phyloP scores from a whole-genome alignment of 2,888 invertebrate genomes.

The Eilema caniola region DNA sequence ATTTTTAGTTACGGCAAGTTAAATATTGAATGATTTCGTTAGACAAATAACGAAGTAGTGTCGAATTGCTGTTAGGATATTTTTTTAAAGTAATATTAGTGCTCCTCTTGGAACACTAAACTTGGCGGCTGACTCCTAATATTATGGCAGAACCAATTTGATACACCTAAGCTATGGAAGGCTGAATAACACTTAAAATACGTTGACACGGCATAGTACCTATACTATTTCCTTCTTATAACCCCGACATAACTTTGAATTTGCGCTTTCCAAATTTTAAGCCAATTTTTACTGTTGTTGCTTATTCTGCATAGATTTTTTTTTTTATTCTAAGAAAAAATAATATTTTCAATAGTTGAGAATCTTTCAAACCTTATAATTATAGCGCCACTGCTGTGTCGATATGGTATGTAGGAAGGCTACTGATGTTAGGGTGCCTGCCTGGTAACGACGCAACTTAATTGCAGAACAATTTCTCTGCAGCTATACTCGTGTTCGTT shows the following conservation, averaged over 20 bases:
- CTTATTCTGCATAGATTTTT: neutral
- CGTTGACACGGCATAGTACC: too few species aligned
- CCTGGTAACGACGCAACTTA: constrained; percentile 35
- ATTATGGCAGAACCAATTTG: too few species aligned
- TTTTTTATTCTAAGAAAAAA: neutral
- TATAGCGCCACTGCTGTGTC: neutral
- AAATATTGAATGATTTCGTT: neutral
- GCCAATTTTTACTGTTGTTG: neutral
- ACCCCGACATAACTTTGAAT: too few species aligned
- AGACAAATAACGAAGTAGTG: neutral
- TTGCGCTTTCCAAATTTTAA: too few species aligned
- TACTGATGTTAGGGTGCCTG: neutral
- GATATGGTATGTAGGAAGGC: neutral
- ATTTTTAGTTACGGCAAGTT: neutral
- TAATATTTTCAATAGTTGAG: neutral
- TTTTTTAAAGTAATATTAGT: too few species aligned
- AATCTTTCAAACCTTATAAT: neutral
- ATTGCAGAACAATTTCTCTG: constrained; percentile 45
- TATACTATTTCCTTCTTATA: too few species aligned
- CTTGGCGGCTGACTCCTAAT: too few species aligned
- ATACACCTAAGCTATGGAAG: too few species aligned
- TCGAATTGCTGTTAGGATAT: neutral
- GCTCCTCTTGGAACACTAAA: too few species aligned
- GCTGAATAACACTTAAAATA: too few species aligned
- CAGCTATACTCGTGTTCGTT: constrained; percentile 9